Evolutionary conservation across 2,888 invertebrate genomes (phyloP).

Genomic region (Adineta ricciae): DNA sequence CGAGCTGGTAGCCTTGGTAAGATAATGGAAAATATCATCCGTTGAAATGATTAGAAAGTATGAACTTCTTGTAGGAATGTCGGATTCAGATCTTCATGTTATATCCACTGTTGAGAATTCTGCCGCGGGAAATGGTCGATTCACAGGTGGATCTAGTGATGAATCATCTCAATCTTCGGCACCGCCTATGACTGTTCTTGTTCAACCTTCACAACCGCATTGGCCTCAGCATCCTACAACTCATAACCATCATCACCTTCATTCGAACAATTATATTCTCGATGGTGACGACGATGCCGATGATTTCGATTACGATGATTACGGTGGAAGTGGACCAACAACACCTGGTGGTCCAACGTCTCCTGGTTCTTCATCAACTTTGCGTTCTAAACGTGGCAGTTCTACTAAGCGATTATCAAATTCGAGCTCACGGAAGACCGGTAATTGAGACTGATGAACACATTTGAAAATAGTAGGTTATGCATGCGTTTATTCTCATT

Average conservation of each 20-base stretch:
- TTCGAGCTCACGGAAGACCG: neutral
- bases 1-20: neutral
- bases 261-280: neutral
- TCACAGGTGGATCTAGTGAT: constrained; percentile 3
- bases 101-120: neutral
- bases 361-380: neutral
- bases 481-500: neutral
- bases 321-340: neutral
- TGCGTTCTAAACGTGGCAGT: neutral
- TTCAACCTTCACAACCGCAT: neutral
- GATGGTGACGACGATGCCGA: neutral
- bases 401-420: neutral
- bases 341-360: neutral
- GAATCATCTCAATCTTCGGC: neutral
- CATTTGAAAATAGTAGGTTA: no score
- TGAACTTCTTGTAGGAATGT: neutral
- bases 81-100: neutral
- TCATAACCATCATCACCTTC: constrained; percentile 6
- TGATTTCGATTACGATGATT: neutral
- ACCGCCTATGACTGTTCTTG: neutral
- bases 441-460: neutral
- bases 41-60: no score
- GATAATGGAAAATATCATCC: neutral
- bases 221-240: neutral
- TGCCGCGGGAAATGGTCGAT: neutral